Conservation (phyloP, 2,888 invertebrate genomes). For the Phasia obesa region DNA sequence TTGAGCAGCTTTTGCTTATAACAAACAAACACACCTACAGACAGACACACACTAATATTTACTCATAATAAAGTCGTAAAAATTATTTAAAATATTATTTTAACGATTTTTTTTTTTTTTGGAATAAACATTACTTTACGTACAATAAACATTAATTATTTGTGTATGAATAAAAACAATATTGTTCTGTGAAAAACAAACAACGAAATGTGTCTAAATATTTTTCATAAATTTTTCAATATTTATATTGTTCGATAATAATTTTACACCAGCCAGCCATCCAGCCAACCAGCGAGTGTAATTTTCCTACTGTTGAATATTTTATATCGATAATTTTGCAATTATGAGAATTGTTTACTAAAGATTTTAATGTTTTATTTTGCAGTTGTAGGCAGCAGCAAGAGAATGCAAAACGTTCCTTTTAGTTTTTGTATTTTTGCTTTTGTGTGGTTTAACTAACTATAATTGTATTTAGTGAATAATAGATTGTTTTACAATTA, state of each 20-base stretch:
- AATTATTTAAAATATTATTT: slow-evolving; percentile 60
- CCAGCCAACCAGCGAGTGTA: background rate
- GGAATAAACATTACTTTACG: slow-evolving; percentile 66
- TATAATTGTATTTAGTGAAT: too few relatives aligned
- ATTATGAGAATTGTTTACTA: slow-evolving; percentile 26
- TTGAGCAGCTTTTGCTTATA: slow-evolving; percentile 21
- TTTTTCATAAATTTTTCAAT: slow-evolving; percentile 41
- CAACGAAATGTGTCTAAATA: slow-evolving; percentile 32
- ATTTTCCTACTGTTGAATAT: slow-evolving; percentile 23
- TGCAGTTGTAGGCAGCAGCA: background rate
- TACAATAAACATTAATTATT: slow-evolving; percentile 48
- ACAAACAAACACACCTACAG: background rate
- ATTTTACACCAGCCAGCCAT: slow-evolving; percentile 4
- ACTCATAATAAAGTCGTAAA: slow-evolving; percentile 60
- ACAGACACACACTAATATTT: slow-evolving; percentile 7
- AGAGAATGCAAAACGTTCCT: background rate
- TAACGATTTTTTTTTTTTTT: slow-evolving; percentile 49
- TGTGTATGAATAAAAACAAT: slow-evolving; percentile 30
- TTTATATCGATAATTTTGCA: slow-evolving; percentile 36
- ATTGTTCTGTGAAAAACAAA: background rate
- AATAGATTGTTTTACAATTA: too few relatives aligned
- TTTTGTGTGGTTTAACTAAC: background rate
- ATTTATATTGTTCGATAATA: slow-evolving; percentile 23
- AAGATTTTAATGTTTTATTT: slow-evolving; percentile 29
- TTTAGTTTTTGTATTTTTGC: background rate